phyloP scores from a whole-genome alignment of 2,113 vertebrate species.

The Aepyceros melampus region DNA sequence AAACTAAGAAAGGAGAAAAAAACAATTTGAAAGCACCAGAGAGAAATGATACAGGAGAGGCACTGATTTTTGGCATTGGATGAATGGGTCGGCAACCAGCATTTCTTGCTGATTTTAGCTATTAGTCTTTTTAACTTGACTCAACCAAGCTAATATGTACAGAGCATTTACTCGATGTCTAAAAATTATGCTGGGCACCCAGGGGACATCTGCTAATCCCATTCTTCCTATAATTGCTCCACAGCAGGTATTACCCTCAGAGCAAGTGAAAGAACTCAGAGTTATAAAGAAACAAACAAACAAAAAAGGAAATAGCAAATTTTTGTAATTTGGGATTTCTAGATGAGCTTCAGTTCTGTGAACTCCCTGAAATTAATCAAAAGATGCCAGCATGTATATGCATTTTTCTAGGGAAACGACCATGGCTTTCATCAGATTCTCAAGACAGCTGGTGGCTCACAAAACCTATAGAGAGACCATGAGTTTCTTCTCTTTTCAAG shows the following conservation, averaged over 20 bases:
- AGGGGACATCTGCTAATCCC: background rate
- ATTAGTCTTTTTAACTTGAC: background rate
- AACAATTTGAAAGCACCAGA: background rate
- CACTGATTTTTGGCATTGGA: background rate
- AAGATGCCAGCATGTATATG: background rate
- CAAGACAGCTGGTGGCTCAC: background rate
- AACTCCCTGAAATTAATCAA: constrained; percentile 38
- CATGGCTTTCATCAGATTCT: background rate
- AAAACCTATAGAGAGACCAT: background rate
- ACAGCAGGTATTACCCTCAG: background rate
- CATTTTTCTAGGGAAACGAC: background rate
- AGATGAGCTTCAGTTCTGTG: background rate
- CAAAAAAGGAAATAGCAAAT: background rate
- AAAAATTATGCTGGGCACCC: background rate
- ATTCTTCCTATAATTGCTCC: background rate
- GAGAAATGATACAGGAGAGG: background rate
- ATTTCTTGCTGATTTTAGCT: background rate
- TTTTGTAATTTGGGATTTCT: background rate
- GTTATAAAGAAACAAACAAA: background rate
- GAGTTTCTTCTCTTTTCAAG: background rate
- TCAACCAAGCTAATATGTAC: background rate
- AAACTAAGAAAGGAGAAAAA: background rate
- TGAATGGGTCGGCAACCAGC: background rate
- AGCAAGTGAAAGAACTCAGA: background rate
- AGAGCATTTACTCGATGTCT: background rate